phyloP scores from a whole-genome alignment of 2,797 vertebrate species.

The Galagoides demidoff region DNA sequence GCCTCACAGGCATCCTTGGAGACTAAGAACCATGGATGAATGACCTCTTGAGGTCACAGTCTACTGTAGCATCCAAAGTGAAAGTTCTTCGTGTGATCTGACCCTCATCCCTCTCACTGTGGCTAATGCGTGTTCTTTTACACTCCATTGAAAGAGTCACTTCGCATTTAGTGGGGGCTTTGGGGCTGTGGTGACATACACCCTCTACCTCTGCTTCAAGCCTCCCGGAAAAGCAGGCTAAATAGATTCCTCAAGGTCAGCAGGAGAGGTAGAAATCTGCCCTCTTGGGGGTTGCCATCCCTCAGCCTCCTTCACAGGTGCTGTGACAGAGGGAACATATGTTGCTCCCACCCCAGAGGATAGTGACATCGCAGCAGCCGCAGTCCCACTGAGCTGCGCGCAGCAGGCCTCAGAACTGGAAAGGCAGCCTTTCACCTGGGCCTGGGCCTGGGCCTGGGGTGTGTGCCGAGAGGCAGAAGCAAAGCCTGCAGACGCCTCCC shows the following conservation, averaged over 20 bases:
- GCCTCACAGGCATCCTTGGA: background rate
- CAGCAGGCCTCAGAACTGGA: constrained; percentile 42
- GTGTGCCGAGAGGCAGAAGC: background rate
- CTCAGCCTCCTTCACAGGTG: constrained; percentile 61
- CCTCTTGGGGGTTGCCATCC: constrained; percentile 45
- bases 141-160: background rate
- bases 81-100: background rate
- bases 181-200: background rate
- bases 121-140: background rate
- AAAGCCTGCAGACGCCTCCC: background rate
- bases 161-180: background rate
- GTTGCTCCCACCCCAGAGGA: constrained; percentile 40
- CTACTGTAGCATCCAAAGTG: background rate
- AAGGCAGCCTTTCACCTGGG: background rate
- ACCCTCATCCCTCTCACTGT: background rate
- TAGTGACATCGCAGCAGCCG: constrained; percentile 23
- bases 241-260: constrained; percentile 56
- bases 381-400: constrained; percentile 37
- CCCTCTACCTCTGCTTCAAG: background rate
- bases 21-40: background rate
- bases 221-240: background rate
- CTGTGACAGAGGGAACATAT: constrained; percentile 67
- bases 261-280: background rate
- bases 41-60: background rate
- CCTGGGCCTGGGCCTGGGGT: background rate